Percentiles rank a stretch among this genome's conserved stretches.
Evolutionary conservation across 2,888 invertebrate genomes (phyloP).

Genomic region (Drosophila infuscata): DNA sequence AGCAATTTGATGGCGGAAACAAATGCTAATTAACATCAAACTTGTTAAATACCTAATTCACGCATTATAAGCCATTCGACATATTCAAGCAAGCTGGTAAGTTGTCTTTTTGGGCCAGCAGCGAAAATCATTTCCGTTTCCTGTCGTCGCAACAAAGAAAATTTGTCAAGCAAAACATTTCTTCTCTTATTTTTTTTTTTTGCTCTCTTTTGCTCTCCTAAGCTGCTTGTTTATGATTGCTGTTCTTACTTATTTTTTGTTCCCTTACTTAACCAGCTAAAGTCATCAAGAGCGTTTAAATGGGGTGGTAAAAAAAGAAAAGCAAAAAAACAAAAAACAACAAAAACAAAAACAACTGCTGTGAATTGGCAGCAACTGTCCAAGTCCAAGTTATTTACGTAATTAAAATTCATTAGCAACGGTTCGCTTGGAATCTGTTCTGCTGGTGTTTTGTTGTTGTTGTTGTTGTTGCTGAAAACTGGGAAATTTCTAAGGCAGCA

Average conservation of each 20-base stretch:
- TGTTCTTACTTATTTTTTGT: neutral
- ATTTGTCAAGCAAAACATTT: conserved; percentile 19
- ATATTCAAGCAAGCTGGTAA: conserved; percentile 1
- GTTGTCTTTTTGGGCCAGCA: neutral
- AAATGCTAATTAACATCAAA: conserved; percentile 34
- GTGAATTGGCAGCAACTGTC: conserved; percentile 25
- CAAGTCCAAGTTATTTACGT: conserved; percentile 51
- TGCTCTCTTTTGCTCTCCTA: neutral
- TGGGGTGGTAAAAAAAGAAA: conserved; percentile 12
- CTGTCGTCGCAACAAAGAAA: conserved; percentile 30
- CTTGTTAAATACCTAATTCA: conserved; percentile 56
- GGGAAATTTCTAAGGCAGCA: conserved; percentile 16
- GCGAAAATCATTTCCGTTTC: conserved; percentile 54
- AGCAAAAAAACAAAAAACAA: neutral
- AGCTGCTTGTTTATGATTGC: conserved; percentile 17
- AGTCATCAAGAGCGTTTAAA: conserved; percentile 10
- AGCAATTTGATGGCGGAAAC: conserved; percentile 13
- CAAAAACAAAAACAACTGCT: conserved; percentile 12
- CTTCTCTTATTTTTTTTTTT: neutral
- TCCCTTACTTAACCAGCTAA: neutral
- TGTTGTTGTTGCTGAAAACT: conserved; percentile 17
- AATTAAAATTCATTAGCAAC: conserved; percentile 73
- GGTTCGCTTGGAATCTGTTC: conserved; percentile 4
- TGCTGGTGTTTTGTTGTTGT: conserved; percentile 6
- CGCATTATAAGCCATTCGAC: conserved; percentile 59